These are phyloP conservation scores for Columba janthina DNA, from an alignment of 2,113 vertebrate species.

Conservation along the genomic window DNA sequence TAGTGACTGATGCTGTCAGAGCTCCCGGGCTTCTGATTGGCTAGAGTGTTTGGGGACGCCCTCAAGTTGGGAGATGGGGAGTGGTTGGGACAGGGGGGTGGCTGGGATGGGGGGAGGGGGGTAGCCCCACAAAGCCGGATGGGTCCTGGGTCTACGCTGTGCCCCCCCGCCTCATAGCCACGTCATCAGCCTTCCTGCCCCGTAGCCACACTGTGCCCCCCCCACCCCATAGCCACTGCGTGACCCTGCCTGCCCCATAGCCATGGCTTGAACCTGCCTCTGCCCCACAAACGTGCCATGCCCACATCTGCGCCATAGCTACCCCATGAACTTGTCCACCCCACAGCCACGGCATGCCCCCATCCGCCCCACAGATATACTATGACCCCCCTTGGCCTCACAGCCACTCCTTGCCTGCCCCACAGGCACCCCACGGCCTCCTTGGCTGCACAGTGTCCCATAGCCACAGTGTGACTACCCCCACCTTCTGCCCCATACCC, in stretches of 20 bases:
- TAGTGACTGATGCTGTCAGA: conserved; percentile 49
- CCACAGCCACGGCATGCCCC: accelerated
- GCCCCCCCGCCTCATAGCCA: background rate
- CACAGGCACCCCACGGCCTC: accelerated
- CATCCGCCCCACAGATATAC: background rate
- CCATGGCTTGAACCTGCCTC: accelerated
- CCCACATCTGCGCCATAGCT: background rate
- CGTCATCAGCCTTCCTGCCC: background rate
- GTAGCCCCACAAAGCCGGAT: background rate
- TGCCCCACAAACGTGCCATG: background rate
- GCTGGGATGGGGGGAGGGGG: background rate
- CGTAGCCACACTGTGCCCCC: background rate
- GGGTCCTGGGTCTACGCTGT: background rate
- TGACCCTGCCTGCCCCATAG: background rate
- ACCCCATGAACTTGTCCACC: accelerated
- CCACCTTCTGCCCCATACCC: background rate
- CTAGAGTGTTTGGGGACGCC: background rate
- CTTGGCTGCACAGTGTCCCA: background rate
- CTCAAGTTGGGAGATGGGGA: accelerated
- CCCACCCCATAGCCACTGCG: background rate
- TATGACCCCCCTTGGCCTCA: background rate
- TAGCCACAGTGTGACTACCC: background rate
- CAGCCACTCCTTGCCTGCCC: background rate
- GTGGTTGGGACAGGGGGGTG: background rate
- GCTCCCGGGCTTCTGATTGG: background rate